These are phyloP conservation scores for Fopius arisanus DNA, from an alignment of 1,140 invertebrate species.

Conservation along the genomic window DNA sequence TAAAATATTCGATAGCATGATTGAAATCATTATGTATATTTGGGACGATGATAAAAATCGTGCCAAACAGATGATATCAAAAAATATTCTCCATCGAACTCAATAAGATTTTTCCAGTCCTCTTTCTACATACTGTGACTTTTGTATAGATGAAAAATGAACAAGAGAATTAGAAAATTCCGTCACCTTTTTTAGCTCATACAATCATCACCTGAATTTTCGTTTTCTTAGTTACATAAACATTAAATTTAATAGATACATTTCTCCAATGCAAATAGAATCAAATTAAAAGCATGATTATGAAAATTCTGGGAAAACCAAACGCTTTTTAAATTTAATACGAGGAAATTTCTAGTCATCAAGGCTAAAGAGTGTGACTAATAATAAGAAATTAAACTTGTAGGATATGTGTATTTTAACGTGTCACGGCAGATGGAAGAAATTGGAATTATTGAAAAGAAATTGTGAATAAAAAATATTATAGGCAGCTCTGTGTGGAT, in stretches of 20 bases:
- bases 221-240: slow-evolving; percentile 1
- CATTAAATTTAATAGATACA: slow-evolving; percentile 12
- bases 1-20: background rate
- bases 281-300: slow-evolving; percentile 20
- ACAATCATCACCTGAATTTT: background rate
- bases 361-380: slow-evolving; percentile 17
- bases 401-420: slow-evolving; percentile 21
- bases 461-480: background rate
- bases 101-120: slow-evolving; percentile 1
- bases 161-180: background rate
- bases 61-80: background rate
- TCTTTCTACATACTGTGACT: background rate
- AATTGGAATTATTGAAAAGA: background rate
- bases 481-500: background rate
- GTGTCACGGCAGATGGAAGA: background rate
- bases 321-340: slow-evolving; percentile 49
- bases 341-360: slow-evolving; percentile 14
- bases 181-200: background rate
- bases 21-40: background rate
- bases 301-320: slow-evolving; percentile 50
- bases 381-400: slow-evolving; percentile 14
- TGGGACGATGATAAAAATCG: background rate
- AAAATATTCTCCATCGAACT: background rate
- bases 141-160: background rate
- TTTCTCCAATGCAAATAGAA: background rate